phyloP scores from a whole-genome alignment of 1,140 invertebrate species.

The Drosophila sucinea region DNA sequence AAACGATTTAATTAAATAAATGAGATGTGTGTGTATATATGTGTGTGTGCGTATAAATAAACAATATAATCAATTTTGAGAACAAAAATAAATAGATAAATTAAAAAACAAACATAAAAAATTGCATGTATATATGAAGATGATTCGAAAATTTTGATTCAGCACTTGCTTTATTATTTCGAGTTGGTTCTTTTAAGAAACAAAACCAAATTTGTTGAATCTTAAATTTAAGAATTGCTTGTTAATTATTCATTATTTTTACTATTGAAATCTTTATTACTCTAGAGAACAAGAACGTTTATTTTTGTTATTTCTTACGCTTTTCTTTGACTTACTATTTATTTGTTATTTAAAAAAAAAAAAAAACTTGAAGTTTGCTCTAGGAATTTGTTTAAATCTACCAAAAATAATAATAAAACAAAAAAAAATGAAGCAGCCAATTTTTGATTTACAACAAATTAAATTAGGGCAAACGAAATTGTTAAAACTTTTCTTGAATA shows the following conservation, averaged over 20 bases:
- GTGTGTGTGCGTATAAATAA: conserved; percentile 25
- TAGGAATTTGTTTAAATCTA: conserved; percentile 10
- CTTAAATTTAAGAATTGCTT: conserved; percentile 29
- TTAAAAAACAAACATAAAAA: neutral
- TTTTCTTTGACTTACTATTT: conserved; percentile 18
- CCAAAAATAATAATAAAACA: conserved; percentile 10
- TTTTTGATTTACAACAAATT: neutral
- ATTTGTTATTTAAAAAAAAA: neutral
- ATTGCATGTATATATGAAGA: conserved; percentile 15
- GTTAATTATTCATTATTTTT: conserved; percentile 54
- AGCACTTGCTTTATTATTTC: conserved; percentile 18
- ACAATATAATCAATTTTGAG: conserved; percentile 45
- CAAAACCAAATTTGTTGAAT: conserved; percentile 42
- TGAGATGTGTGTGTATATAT: conserved; percentile 23
- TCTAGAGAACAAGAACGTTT: conserved; percentile 53
- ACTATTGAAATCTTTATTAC: conserved; percentile 53
- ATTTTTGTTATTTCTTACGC: conserved; percentile 45
- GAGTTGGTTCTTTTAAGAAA: conserved; percentile 27
- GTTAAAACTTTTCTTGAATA: neutral
- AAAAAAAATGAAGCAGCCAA: conserved; percentile 6
- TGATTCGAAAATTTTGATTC: conserved; percentile 29
- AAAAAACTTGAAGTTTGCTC: conserved; percentile 3
- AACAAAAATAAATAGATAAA: conserved; percentile 41
- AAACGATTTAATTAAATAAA: conserved; percentile 32
- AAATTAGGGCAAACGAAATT: neutral